phyloP scores from a whole-genome alignment of 2,797 vertebrate genomes.

The Eulemur albifrons region DNA sequence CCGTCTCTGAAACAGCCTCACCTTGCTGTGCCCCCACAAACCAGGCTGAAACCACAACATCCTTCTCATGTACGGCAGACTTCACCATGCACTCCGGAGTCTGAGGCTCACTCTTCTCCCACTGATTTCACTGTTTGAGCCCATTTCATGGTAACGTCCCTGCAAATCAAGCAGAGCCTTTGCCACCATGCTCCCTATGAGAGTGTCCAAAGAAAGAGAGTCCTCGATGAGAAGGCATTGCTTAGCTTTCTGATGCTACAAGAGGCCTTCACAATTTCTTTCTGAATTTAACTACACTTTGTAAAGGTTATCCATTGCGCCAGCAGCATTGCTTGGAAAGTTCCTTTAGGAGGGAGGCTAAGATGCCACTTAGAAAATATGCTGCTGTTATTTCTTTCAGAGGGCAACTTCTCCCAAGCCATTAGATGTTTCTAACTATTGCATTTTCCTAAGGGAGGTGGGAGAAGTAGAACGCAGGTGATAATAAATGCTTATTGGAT shows the following conservation, averaged over 20 bases:
- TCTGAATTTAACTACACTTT: not conserved
- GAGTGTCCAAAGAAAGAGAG: not conserved
- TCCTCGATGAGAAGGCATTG: not conserved
- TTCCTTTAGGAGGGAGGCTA: not conserved
- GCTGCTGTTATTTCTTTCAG: not conserved
- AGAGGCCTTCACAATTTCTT: not conserved
- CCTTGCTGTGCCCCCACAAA: slow-evolving; percentile 81
- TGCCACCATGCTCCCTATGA: not conserved
- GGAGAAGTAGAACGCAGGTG: not conserved
- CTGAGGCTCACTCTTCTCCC: not conserved
- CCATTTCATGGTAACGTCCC: not conserved
- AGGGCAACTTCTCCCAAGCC: not conserved
- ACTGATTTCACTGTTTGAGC: not conserved
- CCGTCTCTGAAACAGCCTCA: slow-evolving; percentile 81
- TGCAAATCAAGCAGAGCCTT: not conserved
- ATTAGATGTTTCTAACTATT: not conserved
- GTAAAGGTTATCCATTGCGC: not conserved
- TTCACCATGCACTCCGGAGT: slow-evolving; percentile 36
- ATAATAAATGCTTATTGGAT: not conserved
- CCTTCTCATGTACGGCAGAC: slow-evolving; percentile 75
- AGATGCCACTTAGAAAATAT: not conserved
- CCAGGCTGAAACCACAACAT: slow-evolving; percentile 86
- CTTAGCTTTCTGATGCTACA: not conserved
- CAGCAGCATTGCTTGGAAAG: not conserved
- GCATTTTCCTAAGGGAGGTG: not conserved